Evolutionary conservation across 2,888 invertebrate species (phyloP).

Genomic region (Chrysomela aeneicollis): DNA sequence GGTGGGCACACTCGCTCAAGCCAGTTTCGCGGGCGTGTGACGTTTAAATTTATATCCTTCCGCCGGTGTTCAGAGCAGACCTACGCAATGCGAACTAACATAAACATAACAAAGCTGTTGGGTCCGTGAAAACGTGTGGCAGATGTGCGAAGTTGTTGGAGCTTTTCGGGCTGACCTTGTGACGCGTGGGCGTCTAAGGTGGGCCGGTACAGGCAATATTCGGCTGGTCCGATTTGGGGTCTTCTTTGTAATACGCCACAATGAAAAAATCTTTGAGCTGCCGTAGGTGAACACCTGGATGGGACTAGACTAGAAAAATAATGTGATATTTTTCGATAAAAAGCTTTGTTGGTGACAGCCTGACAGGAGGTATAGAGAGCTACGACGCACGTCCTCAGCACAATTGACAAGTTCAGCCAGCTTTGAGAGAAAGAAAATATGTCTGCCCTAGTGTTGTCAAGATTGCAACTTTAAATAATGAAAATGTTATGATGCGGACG

Average conservation of each 20-base stretch:
- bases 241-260: background rate
- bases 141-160: slow-evolving; percentile 38
- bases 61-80: no score
- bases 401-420: no score
- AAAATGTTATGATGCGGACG: no score
- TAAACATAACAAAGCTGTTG: background rate
- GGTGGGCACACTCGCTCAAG: no score
- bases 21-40: no score
- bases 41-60: no score
- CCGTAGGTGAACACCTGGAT: background rate
- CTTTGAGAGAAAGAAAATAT: no score
- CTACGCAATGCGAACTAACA: no score
- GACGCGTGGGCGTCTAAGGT: background rate
- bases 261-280: background rate
- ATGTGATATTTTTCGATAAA: background rate
- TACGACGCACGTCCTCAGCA: background rate
- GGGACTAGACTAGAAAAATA: background rate
- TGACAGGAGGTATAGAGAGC: background rate
- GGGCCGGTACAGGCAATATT: background rate
- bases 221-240: background rate
- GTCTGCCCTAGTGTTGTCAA: no score
- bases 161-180: background rate
- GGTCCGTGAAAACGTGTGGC: slow-evolving; percentile 10
- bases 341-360: background rate
- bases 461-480: no score